phyloP scores from a whole-genome alignment of 1,140 invertebrate genomes.

The Trypoxylus dichotomus region DNA sequence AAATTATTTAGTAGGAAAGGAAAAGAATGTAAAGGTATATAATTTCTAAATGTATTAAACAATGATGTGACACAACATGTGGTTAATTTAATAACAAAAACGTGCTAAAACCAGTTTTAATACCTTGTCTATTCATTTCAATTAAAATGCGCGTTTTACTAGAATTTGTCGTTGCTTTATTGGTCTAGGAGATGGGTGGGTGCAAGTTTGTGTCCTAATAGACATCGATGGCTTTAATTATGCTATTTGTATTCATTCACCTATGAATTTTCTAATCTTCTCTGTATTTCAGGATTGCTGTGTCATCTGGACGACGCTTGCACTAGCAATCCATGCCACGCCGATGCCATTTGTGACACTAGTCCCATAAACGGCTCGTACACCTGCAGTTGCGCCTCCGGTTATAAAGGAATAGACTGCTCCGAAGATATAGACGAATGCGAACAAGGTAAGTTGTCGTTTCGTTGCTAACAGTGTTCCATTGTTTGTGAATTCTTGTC shows the following conservation, averaged over 20 bases:
- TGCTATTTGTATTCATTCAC: neutral
- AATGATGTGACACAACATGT: no score
- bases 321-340: slow-evolving; percentile 93
- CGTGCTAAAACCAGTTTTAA: no score
- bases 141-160: no score
- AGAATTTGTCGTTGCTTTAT: no score
- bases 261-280: neutral
- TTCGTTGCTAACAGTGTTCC: neutral
- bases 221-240: neutral
- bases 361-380: slow-evolving; percentile 94
- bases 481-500: slow-evolving; percentile 1
- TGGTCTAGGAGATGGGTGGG: no score
- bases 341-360: slow-evolving; percentile 92
- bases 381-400: slow-evolving; percentile 89
- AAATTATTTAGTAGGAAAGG: no score
- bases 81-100: no score
- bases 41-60: no score
- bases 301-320: slow-evolving; percentile 97
- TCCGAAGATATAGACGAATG: slow-evolving; percentile 95
- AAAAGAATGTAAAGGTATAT: no score
- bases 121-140: no score
- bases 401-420: slow-evolving; percentile 89
- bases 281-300: slow-evolving; percentile 67
- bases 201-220: no score
- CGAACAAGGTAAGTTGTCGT: slow-evolving; percentile 74